Percentiles rank a stretch among this genome's conserved stretches.
These are phyloP conservation scores for Typhlichthys subterraneus DNA, from an alignment of 2,797 vertebrate genomes.

Conservation along the genomic window DNA sequence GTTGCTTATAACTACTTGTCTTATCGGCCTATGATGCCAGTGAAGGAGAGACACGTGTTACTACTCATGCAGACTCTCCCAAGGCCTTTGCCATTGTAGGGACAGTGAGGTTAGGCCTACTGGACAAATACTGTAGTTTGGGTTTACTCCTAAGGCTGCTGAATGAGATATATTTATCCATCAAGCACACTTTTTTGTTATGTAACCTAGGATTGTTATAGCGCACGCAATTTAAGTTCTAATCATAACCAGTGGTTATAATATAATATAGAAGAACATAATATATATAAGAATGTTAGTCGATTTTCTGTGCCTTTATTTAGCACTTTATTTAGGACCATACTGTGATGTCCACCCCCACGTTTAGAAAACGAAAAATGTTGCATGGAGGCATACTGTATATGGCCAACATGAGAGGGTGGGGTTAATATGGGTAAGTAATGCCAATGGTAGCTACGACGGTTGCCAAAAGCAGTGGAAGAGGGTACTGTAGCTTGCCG, in stretches of 20 bases:
- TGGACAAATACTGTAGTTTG: background rate
- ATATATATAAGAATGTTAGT: too few relatives aligned
- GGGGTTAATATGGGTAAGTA: slow-evolving; percentile 2
- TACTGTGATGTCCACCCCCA: too few relatives aligned
- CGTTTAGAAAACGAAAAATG: too few relatives aligned
- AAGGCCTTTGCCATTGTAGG: slow-evolving; percentile 35
- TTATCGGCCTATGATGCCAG: slow-evolving; percentile 61
- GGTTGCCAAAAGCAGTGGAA: slow-evolving; percentile 30
- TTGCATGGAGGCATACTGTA: too few relatives aligned
- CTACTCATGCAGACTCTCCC: slow-evolving; percentile 51
- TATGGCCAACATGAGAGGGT: too few relatives aligned
- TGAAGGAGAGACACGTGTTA: slow-evolving; percentile 58
- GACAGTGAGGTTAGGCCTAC: slow-evolving; percentile 7
- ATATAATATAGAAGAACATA: too few relatives aligned
- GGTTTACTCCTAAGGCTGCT: slow-evolving; percentile 18
- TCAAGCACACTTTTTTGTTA: too few relatives aligned
- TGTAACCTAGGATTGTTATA: too few relatives aligned
- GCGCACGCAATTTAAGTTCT: too few relatives aligned
- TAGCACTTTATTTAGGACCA: too few relatives aligned
- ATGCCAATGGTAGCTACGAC: background rate
- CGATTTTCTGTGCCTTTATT: too few relatives aligned
- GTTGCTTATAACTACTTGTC: slow-evolving; percentile 64
- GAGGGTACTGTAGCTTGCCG: slow-evolving; percentile 29
- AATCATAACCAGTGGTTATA: background rate
- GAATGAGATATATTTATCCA: background rate